A percentile compares a stretch with the other conserved stretches of the same genome.
phyloP scores from a whole-genome alignment of 2,797 vertebrate genomes.

The Phylloscopus collybita region DNA sequence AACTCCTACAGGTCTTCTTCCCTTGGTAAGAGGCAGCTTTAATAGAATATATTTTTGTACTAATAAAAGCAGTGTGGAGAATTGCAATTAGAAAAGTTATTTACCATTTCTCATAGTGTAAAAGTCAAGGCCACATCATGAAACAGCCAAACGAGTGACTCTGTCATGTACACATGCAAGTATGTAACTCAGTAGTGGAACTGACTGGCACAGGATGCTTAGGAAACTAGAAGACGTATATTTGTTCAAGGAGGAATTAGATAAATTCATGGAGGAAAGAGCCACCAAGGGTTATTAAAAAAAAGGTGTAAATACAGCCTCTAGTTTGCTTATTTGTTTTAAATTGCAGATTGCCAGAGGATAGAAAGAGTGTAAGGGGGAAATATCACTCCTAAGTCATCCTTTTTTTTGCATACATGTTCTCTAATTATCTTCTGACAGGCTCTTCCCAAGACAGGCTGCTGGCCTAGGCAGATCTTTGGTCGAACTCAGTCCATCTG shows the following conservation, averaged over 20 bases:
- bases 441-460: not conserved
- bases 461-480: not conserved
- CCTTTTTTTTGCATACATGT: not conserved
- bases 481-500: not conserved
- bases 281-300: not conserved
- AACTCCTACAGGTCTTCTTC: not conserved
- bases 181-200: not conserved
- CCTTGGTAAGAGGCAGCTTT: not conserved
- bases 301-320: not conserved
- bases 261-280: not conserved
- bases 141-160: not conserved
- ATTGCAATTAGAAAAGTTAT: not conserved
- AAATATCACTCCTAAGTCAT: not conserved
- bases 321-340: not conserved
- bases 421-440: not conserved
- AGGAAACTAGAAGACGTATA: not conserved
- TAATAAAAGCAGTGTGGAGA: not conserved
- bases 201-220: not conserved
- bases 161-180: not conserved
- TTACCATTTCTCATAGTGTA: not conserved
- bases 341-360: not conserved
- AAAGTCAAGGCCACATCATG: not conserved
- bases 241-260: not conserved
- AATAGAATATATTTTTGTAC: not conserved
- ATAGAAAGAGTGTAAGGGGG: not conserved